Percentiles rank a stretch among this genome's conserved stretches.
These are phyloP conservation scores for Drosophila ironensis DNA, from an alignment of 1,140 invertebrate species.

Conservation along the genomic window DNA sequence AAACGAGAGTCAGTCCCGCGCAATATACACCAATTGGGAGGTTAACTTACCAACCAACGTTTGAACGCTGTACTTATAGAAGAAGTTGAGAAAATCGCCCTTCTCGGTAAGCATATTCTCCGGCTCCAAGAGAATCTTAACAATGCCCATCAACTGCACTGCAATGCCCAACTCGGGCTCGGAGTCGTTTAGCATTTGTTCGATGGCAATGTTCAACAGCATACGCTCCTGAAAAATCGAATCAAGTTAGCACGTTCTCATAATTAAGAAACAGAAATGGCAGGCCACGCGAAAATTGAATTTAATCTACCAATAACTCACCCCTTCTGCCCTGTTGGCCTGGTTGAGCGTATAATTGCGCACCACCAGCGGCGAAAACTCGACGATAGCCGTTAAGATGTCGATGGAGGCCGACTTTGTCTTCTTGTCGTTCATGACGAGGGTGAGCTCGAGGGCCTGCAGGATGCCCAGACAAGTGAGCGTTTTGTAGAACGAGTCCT, in stretches of 20 bases:
- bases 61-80: conserved; percentile 99
- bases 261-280: background rate
- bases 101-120: conserved; percentile 99
- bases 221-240: conserved; percentile 89
- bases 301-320: conserved; percentile 82
- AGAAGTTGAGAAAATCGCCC: conserved; percentile 98
- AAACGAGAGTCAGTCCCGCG: background rate
- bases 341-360: conserved; percentile 98
- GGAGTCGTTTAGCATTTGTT: conserved; percentile 95
- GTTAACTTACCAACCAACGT: conserved; percentile 90
- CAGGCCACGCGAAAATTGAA: too few species aligned
- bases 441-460: conserved; percentile 95
- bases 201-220: conserved; percentile 98
- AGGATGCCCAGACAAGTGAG: conserved; percentile 96
- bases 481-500: conserved; percentile 98
- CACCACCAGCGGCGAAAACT: conserved; percentile 98
- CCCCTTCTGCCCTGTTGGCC: conserved; percentile 93
- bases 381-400: conserved; percentile 98
- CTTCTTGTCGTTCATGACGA: conserved; percentile 94
- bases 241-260: background rate
- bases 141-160: conserved; percentile 96
- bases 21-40: background rate
- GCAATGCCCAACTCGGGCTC: conserved; percentile 97
- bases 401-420: conserved; percentile 98
- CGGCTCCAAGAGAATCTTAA: conserved; percentile 97